phyloP scores from a whole-genome alignment of 2,888 invertebrate species.

The Ophonus ardosiacus region DNA sequence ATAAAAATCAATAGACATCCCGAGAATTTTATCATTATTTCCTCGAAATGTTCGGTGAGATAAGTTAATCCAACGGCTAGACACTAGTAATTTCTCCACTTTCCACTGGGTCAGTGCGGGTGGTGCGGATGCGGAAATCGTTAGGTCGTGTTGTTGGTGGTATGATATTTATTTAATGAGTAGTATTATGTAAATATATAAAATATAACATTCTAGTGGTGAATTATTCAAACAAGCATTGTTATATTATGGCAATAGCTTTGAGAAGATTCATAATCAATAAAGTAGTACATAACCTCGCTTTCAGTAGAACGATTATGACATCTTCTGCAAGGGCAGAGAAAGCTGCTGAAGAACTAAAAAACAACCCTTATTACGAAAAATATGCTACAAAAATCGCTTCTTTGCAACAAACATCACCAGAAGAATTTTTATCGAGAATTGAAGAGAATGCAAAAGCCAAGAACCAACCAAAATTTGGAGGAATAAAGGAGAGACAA shows the following conservation, averaged over 20 bases:
- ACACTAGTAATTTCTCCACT: too few relatives aligned
- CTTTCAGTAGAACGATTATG: slow-evolving; percentile 71
- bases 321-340: slow-evolving; percentile 76
- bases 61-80: too few relatives aligned
- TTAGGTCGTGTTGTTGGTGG: too few relatives aligned
- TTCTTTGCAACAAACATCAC: slow-evolving; percentile 84
- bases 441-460: slow-evolving; percentile 78
- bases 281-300: slow-evolving; percentile 39
- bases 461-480: slow-evolving; percentile 75
- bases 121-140: too few relatives aligned
- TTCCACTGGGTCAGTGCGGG: too few relatives aligned
- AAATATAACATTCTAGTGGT: background rate
- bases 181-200: background rate
- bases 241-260: slow-evolving; percentile 58
- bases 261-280: slow-evolving; percentile 52
- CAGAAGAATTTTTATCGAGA: slow-evolving; percentile 84
- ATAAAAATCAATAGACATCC: too few relatives aligned
- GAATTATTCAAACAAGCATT: background rate
- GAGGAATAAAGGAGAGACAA: slow-evolving; percentile 77
- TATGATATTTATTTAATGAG: too few relatives aligned
- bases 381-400: slow-evolving; percentile 90
- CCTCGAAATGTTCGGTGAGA: too few relatives aligned
- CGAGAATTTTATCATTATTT: too few relatives aligned
- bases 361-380: slow-evolving; percentile 86
- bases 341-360: slow-evolving; percentile 78